Evolutionary conservation across 2,888 invertebrate species (phyloP).

Genomic region (Campaea margaritaria): DNA sequence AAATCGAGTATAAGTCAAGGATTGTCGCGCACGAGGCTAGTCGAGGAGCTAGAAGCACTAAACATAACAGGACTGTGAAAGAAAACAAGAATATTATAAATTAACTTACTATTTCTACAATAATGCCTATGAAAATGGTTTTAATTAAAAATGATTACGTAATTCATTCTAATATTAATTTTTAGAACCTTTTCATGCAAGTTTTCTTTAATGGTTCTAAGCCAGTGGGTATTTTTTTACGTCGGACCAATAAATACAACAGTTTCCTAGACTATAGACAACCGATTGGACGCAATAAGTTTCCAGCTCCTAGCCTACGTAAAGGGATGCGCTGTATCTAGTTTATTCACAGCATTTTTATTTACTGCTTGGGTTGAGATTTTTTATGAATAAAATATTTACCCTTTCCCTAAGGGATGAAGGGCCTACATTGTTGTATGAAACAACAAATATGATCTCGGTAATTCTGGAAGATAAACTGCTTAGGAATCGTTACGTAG

Average conservation of each 20-base stretch:
- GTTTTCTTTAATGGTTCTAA: too few relatives aligned
- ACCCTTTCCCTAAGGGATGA: constrained; percentile 30
- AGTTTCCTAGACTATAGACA: too few relatives aligned
- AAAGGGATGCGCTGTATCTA: constrained; percentile 50
- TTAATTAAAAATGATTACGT: too few relatives aligned
- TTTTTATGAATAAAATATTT: constrained; percentile 45
- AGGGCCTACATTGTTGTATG: constrained; percentile 17
- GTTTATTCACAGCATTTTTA: constrained; percentile 46
- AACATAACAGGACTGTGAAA: not conserved
- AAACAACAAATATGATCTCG: constrained; percentile 22
- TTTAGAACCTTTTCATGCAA: too few relatives aligned
- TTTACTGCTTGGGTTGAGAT: constrained; percentile 41
- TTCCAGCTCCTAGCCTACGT: constrained; percentile 27
- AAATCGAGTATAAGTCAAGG: constrained; percentile 76
- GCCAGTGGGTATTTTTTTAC: too few relatives aligned
- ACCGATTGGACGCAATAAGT: not conserved
- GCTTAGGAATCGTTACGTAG: constrained; percentile 3
- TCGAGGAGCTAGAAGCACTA: constrained; percentile 25
- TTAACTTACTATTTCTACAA: too few relatives aligned
- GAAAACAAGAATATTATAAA: not conserved
- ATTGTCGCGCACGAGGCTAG: constrained; percentile 55
- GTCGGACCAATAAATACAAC: too few relatives aligned
- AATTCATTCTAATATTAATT: too few relatives aligned
- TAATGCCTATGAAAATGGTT: too few relatives aligned
- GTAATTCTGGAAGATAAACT: constrained; percentile 16